Percentiles rank a stretch among this genome's conserved stretches.
These are phyloP conservation scores for Antechinus stuartii DNA, from an alignment of 2,113 vertebrate species.

Conservation along the genomic window DNA sequence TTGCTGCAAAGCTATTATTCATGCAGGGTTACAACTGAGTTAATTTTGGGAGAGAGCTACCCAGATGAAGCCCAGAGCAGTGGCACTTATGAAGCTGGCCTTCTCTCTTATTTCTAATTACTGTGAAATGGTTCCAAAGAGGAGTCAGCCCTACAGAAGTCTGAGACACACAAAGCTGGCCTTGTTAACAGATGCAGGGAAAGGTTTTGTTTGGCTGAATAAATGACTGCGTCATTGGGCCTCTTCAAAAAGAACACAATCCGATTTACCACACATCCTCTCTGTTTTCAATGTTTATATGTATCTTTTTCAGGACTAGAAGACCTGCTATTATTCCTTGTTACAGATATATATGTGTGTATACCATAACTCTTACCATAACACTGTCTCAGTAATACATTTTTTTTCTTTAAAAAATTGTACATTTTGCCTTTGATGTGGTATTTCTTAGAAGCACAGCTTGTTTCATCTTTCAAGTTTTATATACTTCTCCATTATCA, in stretches of 20 bases:
- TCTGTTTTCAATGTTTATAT: constrained; percentile 76
- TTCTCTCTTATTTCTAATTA: constrained; percentile 88
- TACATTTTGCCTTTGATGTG: neutral
- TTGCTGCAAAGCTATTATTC: constrained; percentile 78
- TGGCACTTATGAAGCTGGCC: constrained; percentile 76
- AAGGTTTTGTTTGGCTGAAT: constrained; percentile 84
- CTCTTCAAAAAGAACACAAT: constrained; percentile 80
- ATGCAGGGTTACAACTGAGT: constrained; percentile 82
- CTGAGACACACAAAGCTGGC: constrained; percentile 81
- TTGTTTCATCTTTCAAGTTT: constrained; percentile 31
- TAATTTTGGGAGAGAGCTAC: constrained; percentile 83
- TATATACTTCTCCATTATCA: neutral
- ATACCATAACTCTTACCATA: neutral
- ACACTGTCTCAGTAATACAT: neutral
- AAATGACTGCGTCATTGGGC: constrained; percentile 84
- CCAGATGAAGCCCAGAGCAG: constrained; percentile 77
- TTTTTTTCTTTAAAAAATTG: constrained; percentile 49
- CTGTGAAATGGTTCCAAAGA: constrained; percentile 84
- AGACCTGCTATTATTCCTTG: constrained; percentile 64
- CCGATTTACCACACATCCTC: constrained; percentile 80
- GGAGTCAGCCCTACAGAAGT: constrained; percentile 79
- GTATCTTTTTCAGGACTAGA: constrained; percentile 78
- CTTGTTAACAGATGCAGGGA: constrained; percentile 85
- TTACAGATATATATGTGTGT: constrained; percentile 53
- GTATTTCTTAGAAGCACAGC: neutral